Evolutionary conservation across 2,113 vertebrate genomes (phyloP).

Genomic region (Caranx ignobilis): DNA sequence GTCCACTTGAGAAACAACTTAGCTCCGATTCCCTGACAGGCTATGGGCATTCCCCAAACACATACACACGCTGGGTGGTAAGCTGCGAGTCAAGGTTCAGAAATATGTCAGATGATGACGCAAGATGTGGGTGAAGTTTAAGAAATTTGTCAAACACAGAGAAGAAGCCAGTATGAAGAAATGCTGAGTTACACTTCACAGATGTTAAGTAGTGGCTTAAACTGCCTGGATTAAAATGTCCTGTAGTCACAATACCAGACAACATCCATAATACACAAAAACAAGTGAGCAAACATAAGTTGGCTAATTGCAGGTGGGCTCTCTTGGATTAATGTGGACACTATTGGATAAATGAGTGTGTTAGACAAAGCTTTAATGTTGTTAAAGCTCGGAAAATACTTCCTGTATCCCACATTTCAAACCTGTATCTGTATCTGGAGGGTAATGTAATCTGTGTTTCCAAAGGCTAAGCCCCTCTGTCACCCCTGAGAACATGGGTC

Average conservation of each 20-base stretch:
- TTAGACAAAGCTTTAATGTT: not conserved
- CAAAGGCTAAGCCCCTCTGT: constrained; percentile 34
- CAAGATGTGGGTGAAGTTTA: not conserved
- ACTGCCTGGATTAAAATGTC: too few relatives aligned
- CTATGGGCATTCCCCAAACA: not conserved
- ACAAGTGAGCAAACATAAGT: not conserved
- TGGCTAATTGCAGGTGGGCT: not conserved
- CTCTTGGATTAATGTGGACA: not conserved
- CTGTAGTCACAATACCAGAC: not conserved
- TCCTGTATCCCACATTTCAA: not conserved
- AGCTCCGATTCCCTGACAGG: not conserved
- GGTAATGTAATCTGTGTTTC: constrained; percentile 17
- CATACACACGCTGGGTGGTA: not conserved
- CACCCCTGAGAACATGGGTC: constrained; percentile 39
- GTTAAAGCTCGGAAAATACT: not conserved
- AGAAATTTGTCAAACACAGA: too few relatives aligned
- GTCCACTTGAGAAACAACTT: not conserved
- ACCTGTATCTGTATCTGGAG: constrained; percentile 12
- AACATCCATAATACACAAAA: not conserved
- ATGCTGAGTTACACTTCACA: not conserved
- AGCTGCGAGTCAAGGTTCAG: not conserved
- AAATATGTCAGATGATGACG: not conserved
- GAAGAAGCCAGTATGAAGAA: not conserved
- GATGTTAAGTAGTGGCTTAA: not conserved
- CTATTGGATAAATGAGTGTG: not conserved